Evolutionary conservation across 1,140 invertebrate genomes (phyloP), one percentile per base, ranked within the genome.

Genomic region (Drosophila funebris): DNA sequence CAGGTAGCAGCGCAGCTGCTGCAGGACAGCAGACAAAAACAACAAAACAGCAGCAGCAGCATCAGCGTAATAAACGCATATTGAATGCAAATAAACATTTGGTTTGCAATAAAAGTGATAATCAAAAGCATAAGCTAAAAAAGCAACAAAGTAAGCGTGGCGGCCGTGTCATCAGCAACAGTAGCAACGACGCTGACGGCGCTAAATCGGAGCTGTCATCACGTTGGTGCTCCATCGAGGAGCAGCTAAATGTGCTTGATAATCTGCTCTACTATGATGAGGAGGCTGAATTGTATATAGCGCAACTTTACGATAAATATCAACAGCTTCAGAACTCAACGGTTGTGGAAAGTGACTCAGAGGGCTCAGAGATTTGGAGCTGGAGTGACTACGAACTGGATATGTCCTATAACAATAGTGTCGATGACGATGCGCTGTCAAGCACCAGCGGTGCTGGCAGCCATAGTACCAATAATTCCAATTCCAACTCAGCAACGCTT

Each of bases 381-480:
- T 87, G 79, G 56, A 78, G 66, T 18, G 70, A 87, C 52, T 64
- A 70, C 41, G 80, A 81, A 3, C 44, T 74, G 16, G 54, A 66
- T n/a, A 90, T 90, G 87, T 83, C 78, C 16, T 53, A 70, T 29
- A 73, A 36, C 29, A 33, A 81, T 14, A 66, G 46, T 31, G 66
- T 64, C 50, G 80, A 84, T 37, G 79, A 90, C n/a, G 74, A 76
- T 18, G 70, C 63, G 3, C 29, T 66, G 50, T 89, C 80, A 4
- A 71, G 73, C 92, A 93, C 93, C 92, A 92, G 90, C 87, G 91
- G 93, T 91, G 92, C 92, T 90, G 93, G 91, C 71, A 77, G 93
- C 93, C 94, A 94, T 92, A 92, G 94, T 92, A 92, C 92, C 91
- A 92, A 90, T 91, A 92, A 92, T 93, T 64, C 68, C 22, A 61